Conservation (phyloP, 2,888 invertebrate genomes). For the Dyspetes luteomarginatus region DNA sequence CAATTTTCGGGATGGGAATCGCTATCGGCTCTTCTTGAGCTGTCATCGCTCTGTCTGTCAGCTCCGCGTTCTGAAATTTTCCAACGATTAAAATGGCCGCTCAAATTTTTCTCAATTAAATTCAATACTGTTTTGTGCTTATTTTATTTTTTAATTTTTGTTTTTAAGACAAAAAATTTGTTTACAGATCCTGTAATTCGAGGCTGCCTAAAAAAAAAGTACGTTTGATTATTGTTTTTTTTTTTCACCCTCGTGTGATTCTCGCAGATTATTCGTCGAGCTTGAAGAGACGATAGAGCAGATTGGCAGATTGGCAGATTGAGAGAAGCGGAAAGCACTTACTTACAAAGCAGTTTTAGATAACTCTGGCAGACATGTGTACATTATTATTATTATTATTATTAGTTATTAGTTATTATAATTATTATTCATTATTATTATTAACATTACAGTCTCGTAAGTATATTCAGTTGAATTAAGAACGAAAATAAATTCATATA, state of each 20-base stretch:
- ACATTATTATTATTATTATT: slow-evolving; percentile 12
- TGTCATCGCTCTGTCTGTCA: slow-evolving; percentile 85
- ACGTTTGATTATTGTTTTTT: slow-evolving; percentile 79
- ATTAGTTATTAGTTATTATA: too few relatives aligned
- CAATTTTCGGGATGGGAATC: slow-evolving; percentile 85
- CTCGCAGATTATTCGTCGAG: neutral
- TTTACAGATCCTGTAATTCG: neutral
- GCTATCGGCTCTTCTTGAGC: slow-evolving; percentile 85
- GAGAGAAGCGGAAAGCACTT: slow-evolving; percentile 49
- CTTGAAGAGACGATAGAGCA: slow-evolving; percentile 7
- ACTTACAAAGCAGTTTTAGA: slow-evolving; percentile 52
- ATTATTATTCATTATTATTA: neutral
- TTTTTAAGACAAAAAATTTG: neutral
- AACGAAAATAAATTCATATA: slow-evolving; percentile 69
- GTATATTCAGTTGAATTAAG: slow-evolving; percentile 32
- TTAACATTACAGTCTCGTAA: neutral
- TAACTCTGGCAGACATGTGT: slow-evolving; percentile 8
- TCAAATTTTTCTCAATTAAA: slow-evolving; percentile 27
- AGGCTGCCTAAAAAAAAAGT: slow-evolving; percentile 65
- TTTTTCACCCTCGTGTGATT: slow-evolving; percentile 3
- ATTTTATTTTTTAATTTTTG: neutral
- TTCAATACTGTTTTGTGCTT: neutral
- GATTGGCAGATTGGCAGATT: slow-evolving; percentile 23
- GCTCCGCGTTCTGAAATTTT: slow-evolving; percentile 82
- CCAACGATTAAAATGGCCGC: slow-evolving; percentile 15